These are phyloP conservation scores for Leptinotarsa lineolata DNA, from an alignment of 1,140 invertebrate genomes.

Conservation along the genomic window DNA sequence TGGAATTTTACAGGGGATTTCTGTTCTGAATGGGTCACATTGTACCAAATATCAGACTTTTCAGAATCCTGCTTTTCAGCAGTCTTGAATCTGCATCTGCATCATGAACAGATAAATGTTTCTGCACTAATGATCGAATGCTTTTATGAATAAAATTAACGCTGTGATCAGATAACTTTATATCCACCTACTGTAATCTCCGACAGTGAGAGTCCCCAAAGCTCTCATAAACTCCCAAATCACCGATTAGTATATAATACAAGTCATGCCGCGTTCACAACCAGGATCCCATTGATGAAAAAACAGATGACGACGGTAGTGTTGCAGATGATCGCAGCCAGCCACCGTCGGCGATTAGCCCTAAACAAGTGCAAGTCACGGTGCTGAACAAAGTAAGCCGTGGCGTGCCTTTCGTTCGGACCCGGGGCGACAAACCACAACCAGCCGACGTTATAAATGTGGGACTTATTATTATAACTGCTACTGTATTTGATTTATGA, in stretches of 20 bases:
- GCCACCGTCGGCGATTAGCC: conserved; percentile 32
- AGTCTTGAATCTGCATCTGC: too few relatives aligned
- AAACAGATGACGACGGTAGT: conserved; percentile 30
- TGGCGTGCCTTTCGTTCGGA: conserved; percentile 23
- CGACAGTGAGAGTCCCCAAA: not conserved
- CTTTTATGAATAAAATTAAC: too few relatives aligned
- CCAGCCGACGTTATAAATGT: conserved; percentile 32
- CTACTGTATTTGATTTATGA: conserved; percentile 31
- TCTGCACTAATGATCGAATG: too few relatives aligned
- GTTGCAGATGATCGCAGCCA: conserved; percentile 25
- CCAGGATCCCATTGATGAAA: conserved; percentile 24
- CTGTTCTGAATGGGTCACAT: too few relatives aligned
- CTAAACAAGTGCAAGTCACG: conserved; percentile 38
- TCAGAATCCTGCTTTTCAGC: too few relatives aligned
- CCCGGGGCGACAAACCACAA: conserved; percentile 37
- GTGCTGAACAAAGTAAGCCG: conserved; percentile 28
- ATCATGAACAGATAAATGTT: too few relatives aligned
- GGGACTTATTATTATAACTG: conserved; percentile 28
- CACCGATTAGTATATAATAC: conserved; percentile 25
- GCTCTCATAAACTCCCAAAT: not conserved
- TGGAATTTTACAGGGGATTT: too few relatives aligned
- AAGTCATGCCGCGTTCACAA: conserved; percentile 26
- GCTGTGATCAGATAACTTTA: too few relatives aligned
- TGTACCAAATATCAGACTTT: too few relatives aligned
- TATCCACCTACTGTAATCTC: too few relatives aligned